Evolutionary conservation across 1,140 invertebrate genomes (phyloP).

Genomic region (Hypothenemus hampei): DNA sequence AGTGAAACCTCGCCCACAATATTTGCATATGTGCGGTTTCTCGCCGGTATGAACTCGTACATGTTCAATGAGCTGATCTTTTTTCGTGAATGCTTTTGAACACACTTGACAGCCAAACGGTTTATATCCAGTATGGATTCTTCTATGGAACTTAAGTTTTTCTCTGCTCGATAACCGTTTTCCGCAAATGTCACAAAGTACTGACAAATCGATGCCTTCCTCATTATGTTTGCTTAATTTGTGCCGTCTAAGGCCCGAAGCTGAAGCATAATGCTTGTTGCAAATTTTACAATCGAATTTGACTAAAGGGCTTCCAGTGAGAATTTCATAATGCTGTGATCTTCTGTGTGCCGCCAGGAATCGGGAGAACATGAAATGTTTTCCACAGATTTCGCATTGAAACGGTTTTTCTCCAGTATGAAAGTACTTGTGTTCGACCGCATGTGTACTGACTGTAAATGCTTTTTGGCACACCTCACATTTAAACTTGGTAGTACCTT

Average conservation of each 20-base stretch:
- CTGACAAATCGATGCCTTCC: constrained; percentile 37
- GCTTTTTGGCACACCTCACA: constrained; percentile 50
- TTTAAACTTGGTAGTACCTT: constrained; percentile 49
- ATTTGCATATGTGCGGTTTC: constrained; percentile 60
- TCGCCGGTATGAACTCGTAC: constrained; percentile 61
- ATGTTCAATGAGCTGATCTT: constrained; percentile 58
- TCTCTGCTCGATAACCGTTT: constrained; percentile 70
- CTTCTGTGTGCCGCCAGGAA: constrained; percentile 41
- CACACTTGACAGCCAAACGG: constrained; percentile 66
- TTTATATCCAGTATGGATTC: constrained; percentile 69
- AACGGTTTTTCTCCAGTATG: constrained; percentile 59
- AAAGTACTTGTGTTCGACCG: constrained; percentile 42
- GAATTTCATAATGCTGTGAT: constrained; percentile 42
- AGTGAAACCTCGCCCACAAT: constrained; percentile 72
- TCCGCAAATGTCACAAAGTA: constrained; percentile 68
- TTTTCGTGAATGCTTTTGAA: constrained; percentile 60
- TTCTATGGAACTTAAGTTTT: constrained; percentile 64
- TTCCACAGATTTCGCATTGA: constrained; percentile 58
- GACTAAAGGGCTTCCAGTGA: constrained; percentile 41
- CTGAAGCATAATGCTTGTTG: constrained; percentile 43
- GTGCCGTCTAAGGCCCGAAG: constrained; percentile 40
- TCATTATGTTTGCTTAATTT: constrained; percentile 41
- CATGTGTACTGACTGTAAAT: constrained; percentile 50
- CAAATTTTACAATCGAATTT: constrained; percentile 43
- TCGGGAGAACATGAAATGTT: constrained; percentile 46